Evolutionary conservation across 2,888 invertebrate genomes (phyloP), one percentile per base, ranked within the genome.

Genomic region (Drosophila helvetica): DNA sequence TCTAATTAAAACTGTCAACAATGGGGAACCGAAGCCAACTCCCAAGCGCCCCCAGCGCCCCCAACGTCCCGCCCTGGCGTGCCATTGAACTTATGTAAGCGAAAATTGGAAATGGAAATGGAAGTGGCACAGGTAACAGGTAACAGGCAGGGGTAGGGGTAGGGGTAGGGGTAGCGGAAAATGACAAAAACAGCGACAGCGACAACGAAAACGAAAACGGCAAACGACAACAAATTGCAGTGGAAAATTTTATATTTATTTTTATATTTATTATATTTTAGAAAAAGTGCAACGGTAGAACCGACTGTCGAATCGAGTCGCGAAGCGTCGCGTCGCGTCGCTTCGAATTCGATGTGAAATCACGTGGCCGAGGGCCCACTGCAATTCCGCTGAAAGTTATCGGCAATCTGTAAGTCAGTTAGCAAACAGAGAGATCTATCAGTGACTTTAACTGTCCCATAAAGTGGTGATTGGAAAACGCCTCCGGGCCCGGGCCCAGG

Each of bases 21-120:
- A 45, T 48, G 27, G 15, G 53, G 17, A 12, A 50, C 22, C 53
- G 25, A 50, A 42, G 12, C 43, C 60, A 54, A 67, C 38, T 53
- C n/a, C 64, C 60, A 48, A 38, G 45, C 58, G 58, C 33, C 51
- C 22, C 30, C 47, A 52, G 45, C 72, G 79, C 66, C 67, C 18
- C 22, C 46, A 47, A 54, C 67, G 55, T 67, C 65, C 55, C 65
- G 42, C 43, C 65, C 67, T 66, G 67, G 67, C 66, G 68, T 83
- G 82, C 86, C 88, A 87, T 77, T 87, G 88, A 79, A 81, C 88
- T 87, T 85, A 83, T 79, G 82, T 83, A 83, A 83, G 82, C 85
- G 55, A 45, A 73, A 82, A 63, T 85, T 82, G 60, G 25, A 71
- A 57, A 22, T 22, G 22, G 22, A 27, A 33, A 64, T 63, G 56